These are phyloP conservation scores for Zophobas atratus DNA, from an alignment of 1,140 invertebrate genomes.

Conservation along the genomic window DNA sequence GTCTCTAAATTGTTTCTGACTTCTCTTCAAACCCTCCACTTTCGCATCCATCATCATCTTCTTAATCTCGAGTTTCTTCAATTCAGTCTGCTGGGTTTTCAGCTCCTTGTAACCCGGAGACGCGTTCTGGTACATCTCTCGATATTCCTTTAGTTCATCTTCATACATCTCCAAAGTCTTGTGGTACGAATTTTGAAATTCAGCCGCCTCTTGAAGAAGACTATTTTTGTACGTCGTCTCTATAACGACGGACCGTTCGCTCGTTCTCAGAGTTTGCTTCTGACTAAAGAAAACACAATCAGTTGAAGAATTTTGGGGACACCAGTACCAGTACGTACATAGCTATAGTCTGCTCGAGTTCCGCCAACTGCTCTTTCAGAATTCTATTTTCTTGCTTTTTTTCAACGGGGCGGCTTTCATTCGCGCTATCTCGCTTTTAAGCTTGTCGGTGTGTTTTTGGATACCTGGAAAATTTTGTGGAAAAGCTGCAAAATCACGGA, in stretches of 20 bases:
- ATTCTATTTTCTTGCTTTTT: background rate
- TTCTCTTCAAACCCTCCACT: background rate
- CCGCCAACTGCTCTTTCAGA: background rate
- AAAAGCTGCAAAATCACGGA: background rate
- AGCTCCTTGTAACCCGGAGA: constrained; percentile 1
- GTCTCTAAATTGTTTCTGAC: background rate
- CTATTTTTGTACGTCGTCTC: background rate
- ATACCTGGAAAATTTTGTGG: background rate
- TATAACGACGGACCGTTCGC: constrained; percentile 1
- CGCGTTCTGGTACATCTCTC: background rate
- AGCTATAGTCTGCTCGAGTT: background rate
- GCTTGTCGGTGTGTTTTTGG: constrained; percentile 2
- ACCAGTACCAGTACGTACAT: background rate
- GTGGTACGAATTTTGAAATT: background rate
- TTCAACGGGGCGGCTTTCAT: constrained; percentile 8
- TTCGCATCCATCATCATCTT: constrained; percentile 4
- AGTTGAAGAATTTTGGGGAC: background rate
- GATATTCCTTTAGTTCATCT: background rate
- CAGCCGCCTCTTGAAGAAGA: background rate
- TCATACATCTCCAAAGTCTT: constrained; percentile 8
- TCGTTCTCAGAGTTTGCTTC: background rate
- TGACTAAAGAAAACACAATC: background rate
- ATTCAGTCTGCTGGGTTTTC: background rate
- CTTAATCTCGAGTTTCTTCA: constrained; percentile 16
- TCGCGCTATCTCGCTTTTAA: background rate